Conservation (phyloP, 2,888 invertebrate species). For the Nesidiocoris tenuis region DNA sequence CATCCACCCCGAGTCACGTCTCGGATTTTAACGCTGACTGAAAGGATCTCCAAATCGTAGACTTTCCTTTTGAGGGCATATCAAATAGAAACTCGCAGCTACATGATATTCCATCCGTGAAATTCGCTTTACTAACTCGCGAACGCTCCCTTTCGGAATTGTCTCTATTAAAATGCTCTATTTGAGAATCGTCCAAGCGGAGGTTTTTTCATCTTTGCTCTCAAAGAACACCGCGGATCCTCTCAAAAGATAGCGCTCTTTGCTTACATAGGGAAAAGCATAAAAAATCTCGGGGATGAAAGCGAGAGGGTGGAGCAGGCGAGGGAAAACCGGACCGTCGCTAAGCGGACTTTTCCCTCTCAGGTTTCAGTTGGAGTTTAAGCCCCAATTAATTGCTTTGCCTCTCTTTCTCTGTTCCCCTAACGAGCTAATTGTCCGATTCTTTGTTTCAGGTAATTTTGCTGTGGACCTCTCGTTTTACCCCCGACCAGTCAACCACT, state of each 20-base stretch:
- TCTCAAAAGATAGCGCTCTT: neutral
- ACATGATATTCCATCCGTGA: neutral
- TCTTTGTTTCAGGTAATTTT: constrained; percentile 42
- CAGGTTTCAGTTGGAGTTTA: constrained; percentile 16
- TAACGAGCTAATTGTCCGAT: constrained; percentile 40
- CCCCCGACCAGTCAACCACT: neutral
- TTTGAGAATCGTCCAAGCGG: neutral
- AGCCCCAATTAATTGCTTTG: constrained; percentile 33
- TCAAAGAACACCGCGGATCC: neutral
- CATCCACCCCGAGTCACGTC: no score
- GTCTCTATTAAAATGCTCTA: neutral
- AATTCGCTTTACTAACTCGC: neutral
- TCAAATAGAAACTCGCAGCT: no score
- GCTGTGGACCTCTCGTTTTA: neutral
- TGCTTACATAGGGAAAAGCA: neutral
- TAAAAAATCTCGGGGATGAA: neutral
- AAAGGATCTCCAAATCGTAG: no score
- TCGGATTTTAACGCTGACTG: no score
- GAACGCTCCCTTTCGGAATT: neutral
- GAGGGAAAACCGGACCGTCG: neutral
- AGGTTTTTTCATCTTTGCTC: neutral
- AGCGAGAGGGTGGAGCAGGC: neutral
- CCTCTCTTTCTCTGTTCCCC: neutral
- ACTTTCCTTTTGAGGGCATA: no score
- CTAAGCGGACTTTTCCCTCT: constrained; percentile 2